These are phyloP conservation scores for Heterohyrax brucei DNA, from an alignment of 2,797 vertebrate species.

Conservation along the genomic window DNA sequence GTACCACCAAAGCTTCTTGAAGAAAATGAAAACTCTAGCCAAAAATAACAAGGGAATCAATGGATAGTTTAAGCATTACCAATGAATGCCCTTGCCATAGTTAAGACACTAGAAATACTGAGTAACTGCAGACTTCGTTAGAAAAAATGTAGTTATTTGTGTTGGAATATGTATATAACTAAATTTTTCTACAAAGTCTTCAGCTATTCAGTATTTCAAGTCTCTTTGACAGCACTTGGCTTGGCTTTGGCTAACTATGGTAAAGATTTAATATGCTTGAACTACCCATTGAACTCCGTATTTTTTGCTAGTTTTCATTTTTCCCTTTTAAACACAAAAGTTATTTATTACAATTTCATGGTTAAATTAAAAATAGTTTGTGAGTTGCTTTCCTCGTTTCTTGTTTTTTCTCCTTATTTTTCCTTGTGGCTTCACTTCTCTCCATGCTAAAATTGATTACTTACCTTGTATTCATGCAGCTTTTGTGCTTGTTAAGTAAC, in stretches of 20 bases:
- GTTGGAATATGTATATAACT: background rate
- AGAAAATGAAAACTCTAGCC: too few relatives aligned
- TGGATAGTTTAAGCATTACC: too few relatives aligned
- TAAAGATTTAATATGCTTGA: constrained; percentile 8
- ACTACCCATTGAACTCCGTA: background rate
- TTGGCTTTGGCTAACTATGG: background rate
- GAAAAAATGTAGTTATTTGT: too few relatives aligned
- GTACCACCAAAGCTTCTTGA: too few relatives aligned
- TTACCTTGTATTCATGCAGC: background rate
- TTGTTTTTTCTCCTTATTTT: background rate
- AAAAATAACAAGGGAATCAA: too few relatives aligned
- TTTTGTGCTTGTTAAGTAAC: too few relatives aligned
- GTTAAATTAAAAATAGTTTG: background rate
- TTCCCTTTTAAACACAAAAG: background rate
- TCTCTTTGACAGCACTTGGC: background rate
- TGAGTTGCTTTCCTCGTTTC: constrained; percentile 28
- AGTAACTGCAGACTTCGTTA: too few relatives aligned
- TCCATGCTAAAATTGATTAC: constrained; percentile 26
- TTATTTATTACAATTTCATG: background rate
- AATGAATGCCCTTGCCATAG: too few relatives aligned
- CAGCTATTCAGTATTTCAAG: constrained; percentile 20
- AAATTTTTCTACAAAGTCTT: background rate
- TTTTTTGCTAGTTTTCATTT: constrained; percentile 17
- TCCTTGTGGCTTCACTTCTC: background rate
- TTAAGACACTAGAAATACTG: too few relatives aligned